Base-by-base conservation (phyloP, 2,113 vertebrate genomes). In the Diphyllodes magnificus region DNA sequence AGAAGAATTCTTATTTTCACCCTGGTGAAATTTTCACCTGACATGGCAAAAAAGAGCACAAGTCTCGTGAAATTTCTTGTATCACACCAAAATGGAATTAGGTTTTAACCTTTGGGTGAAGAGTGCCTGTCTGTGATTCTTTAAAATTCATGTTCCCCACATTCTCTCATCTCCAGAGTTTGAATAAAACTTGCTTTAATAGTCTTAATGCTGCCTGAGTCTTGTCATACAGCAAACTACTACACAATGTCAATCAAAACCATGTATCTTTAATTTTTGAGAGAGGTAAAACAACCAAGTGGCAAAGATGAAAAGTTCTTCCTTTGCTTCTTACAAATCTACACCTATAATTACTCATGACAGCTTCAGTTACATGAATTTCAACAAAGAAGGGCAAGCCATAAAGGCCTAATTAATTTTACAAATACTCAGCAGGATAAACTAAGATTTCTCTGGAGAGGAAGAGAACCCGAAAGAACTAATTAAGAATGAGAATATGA, bases 341-440 rank as follows among this genome's bases (percentile, higher is more conserved):
- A 53, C 76, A 76, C 56, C 49, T 80, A 28, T 86, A 92, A 88
- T 95, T 94, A 94, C 90, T 81, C n/a, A 44, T 45, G 86, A 86
- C 61, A 94, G 59, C 54, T 85, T 77, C 10, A 7, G 73, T 84
- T 93, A 95, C 90, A 71, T 77, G 50, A 88, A 82, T 94, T 92
- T 87, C 70, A 73, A 72, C 28, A 86, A 85, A 92, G 50, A 79
- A 76, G 84, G 66, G 92, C 78, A 95, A 91, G 59, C 23, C 54
- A 93, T 54, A 65, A 90, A 91, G 18, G 65, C 42, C 40, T 85
- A 96, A 92, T 85, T 90, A 90, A 91, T 82, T 87, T 88, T 82
- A 94, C 63, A 95, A 85, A 94, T 63, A 64, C 86, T 89, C 88
- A 87, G 61, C 31, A 77, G 91, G 64, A 82, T 73, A 95, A 94